Evolutionary conservation across 23 tunicate species (phyloP).

Genomic region (Ciona savignyi): DNA sequence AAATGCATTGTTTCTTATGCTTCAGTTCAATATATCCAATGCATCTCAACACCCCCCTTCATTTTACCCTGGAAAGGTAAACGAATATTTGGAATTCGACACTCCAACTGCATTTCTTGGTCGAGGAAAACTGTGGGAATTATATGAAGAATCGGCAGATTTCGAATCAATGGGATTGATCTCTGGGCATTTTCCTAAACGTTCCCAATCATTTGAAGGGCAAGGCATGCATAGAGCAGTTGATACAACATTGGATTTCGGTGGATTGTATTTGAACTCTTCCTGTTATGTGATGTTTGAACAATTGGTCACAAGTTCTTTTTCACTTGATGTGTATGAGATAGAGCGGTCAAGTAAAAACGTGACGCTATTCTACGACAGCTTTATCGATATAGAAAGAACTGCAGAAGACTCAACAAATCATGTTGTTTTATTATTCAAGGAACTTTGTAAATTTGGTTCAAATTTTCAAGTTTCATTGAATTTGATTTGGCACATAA

Average conservation of each 20-base stretch:
- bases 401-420: conserved; percentile 25
- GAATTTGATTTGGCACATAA: conserved; percentile 6
- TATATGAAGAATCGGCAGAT: neutral
- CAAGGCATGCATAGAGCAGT: conserved; percentile 16
- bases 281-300: conserved; percentile 27
- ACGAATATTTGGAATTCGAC: neutral
- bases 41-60: too few relatives aligned
- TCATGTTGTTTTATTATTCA: conserved; percentile 27
- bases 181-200: too few relatives aligned
- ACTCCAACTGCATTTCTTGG: conserved; percentile 7
- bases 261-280: neutral
- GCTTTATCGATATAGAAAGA: conserved; percentile 46
- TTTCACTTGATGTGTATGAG: conserved; percentile 68
- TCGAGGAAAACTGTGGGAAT: neutral
- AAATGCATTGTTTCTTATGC: too few relatives aligned
- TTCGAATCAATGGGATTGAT: neutral
- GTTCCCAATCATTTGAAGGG: conserved; percentile 2
- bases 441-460: neutral
- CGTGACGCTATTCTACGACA: conserved; percentile 12
- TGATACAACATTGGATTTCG: neutral
- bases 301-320: conserved; percentile 36
- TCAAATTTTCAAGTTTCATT: neutral
- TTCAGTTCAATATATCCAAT: too few relatives aligned
- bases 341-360: conserved; percentile 12
- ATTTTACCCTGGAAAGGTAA: neutral